Base-by-base conservation (phyloP, 2,888 invertebrate genomes). In the Parnassius orleans region DNA sequence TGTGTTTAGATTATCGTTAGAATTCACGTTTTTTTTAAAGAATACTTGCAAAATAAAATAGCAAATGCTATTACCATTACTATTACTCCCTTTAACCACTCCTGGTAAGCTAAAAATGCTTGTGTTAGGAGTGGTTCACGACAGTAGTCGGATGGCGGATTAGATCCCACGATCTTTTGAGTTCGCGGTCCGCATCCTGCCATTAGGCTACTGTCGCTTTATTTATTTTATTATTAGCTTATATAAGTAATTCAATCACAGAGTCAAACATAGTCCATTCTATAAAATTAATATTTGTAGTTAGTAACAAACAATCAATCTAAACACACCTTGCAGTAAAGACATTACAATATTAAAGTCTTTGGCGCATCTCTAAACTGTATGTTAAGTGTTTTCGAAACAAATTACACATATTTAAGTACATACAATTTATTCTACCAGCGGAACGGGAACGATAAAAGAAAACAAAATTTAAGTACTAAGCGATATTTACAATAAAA, bases 331-430 rank as follows among this genome's bases (percentile, higher is more conserved):
- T 73, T 71, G 60, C 69, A 68, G 69, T 72, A 72, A 77, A 76
- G 82, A 84, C 79, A 71, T 78, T 75, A 79, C 69, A 77, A 72
- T 74, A 74, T 72, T 69, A 65, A 82, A 83, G 84, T 90, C 90
- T 91, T 91, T 91, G 90, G 90, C 84, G 86, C 85, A 81, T 75
- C 78, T 83, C 90, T 90, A 89, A 84, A 90, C 90, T 91, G 90
- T 91, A 91, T 91, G 90, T 85, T 75, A 71, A 77, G 64, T 72
- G 71, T 76, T 76, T 72, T 69, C 68, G 69, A 76, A 73, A 77
- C 75, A 77, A 72, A 72, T 78, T 77, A 75, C 70, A 77, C 71
- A 78, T 77, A 73, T 76, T 33, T 76, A 77, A 70, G 72, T 72
- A 67, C 57, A 61, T 55, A 43, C 50, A 57, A 64, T 15, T 53